Base-by-base conservation (phyloP, 2,797 vertebrate genomes). In the Fistularia tabacaria region DNA sequence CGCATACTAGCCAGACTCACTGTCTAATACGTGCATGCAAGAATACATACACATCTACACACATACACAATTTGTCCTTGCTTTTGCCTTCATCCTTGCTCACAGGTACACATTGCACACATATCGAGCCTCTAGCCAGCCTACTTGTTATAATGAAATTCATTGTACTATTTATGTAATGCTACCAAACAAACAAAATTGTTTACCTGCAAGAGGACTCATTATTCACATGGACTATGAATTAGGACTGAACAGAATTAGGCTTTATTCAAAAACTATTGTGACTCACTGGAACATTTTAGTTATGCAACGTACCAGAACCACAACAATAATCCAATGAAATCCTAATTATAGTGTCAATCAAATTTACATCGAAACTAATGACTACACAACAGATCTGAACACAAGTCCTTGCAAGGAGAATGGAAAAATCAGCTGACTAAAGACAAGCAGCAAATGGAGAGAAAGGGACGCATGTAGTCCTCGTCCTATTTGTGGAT, bases 1-100 rank as follows among this genome's bases (percentile, higher is more conserved):
- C 86, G 86, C 88, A 85, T 74, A 79, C 74, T 51, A 83, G 83
- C 77, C 82, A 87, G 86, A 85, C 83, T 80, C 71, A 53, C 77
- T 46, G 75, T 85, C 85, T 85, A 81, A 83, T 80, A 80, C 71
- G 75, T 87, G 83, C 68, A 74, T 77, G 64, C 79, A 70, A 62
- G 66, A 76, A 74, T 57, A 71, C 75, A 76, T 62, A 74, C 83
- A 66, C 74, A 76, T 48, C 54, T 62, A 38, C 76, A 59, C 80
- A 73, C 79, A 62, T 58, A 57, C 43, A 54, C 65, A 49, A 71
- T 82, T 83, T 85, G 85, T 64, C 87, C 85, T 88, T 85, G 83
- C 77, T 59, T 76, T 80, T 67, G 76, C 79, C 74, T 81, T 80
- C 74, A 85, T 80, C 68, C 73, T 79, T 81, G 72, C 77, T 79